phyloP scores from a whole-genome alignment of 2,888 invertebrate species.

The Acanthosoma haemorrhoidale region DNA sequence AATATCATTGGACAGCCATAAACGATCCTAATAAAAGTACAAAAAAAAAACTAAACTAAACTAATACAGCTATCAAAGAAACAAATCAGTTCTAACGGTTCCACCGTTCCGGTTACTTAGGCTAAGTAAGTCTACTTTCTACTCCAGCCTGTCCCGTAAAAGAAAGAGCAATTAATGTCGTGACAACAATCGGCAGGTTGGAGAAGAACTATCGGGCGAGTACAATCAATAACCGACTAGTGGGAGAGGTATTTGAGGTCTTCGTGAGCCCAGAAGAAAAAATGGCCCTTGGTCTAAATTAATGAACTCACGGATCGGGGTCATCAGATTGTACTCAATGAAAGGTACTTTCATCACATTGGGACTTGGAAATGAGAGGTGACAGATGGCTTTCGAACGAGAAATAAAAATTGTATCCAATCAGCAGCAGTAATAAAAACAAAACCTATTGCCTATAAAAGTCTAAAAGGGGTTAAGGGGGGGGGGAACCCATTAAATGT shows the following conservation, averaged over 20 bases:
- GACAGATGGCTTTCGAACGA: background rate
- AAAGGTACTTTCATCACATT: background rate
- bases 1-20: no score
- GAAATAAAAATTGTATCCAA: background rate
- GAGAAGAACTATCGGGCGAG: background rate
- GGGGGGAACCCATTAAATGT: no score
- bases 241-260: no score
- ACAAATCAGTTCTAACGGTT: no score
- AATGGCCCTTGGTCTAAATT: background rate
- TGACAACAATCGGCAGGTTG: background rate
- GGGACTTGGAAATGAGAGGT: background rate
- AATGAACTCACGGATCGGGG: background rate
- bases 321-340: background rate
- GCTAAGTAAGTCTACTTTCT: no score
- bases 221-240: conserved; percentile 11
- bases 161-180: background rate
- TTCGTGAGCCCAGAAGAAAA: background rate
- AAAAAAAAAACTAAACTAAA: no score
- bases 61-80: no score
- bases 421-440: background rate
- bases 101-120: no score
- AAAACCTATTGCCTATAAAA: background rate
- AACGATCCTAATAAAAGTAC: no score
- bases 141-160: background rate
- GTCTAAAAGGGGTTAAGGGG: background rate